Evolutionary conservation across 1,140 invertebrate species (phyloP).

Genomic region (Lanistes nyassanus): DNA sequence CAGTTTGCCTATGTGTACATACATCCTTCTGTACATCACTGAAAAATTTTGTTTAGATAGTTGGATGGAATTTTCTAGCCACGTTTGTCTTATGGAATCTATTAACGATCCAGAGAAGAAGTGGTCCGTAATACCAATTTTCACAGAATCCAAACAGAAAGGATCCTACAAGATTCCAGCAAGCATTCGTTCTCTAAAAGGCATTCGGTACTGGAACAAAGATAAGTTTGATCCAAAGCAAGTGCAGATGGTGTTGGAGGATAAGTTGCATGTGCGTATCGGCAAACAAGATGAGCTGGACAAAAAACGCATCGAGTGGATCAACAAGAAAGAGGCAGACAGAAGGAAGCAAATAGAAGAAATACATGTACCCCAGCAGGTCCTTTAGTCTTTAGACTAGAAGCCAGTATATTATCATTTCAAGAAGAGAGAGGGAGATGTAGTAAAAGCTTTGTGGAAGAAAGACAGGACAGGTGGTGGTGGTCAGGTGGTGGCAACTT

Average conservation of each 20-base stretch:
- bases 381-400: too few species aligned
- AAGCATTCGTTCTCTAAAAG: conserved; percentile 3
- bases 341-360: neutral
- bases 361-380: too few species aligned
- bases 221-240: neutral
- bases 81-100: neutral
- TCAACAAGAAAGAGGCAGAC: neutral
- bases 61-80: conserved; percentile 6
- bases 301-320: neutral
- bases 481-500: too few species aligned
- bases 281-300: neutral
- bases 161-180: neutral
- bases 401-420: rapidly evolving
- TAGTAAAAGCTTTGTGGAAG: too few species aligned
- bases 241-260: neutral
- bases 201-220: neutral
- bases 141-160: conserved; percentile 4
- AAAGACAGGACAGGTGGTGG: too few species aligned
- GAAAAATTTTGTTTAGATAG: neutral
- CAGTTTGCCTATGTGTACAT: neutral
- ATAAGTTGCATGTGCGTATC: neutral
- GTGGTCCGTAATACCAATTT: conserved; percentile 13
- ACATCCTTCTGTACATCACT: conserved; percentile 7
- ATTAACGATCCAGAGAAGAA: neutral
- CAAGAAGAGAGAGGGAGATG: too few species aligned